Base-by-base conservation (phyloP, 2,797 vertebrate species). In the Sebastes umbrosus region DNA sequence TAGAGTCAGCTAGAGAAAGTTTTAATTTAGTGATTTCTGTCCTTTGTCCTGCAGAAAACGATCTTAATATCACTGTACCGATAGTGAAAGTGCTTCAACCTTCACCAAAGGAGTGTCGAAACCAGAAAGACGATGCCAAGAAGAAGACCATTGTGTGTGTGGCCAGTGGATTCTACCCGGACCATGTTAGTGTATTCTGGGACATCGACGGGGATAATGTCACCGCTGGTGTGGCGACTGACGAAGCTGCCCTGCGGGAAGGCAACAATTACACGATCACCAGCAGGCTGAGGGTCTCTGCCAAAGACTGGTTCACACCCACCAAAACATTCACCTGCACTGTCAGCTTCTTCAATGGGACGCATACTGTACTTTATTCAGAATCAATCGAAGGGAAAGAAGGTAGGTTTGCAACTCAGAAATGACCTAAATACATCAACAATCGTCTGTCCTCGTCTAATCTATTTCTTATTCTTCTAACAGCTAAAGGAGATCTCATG, bases 111-210 rank as follows among this genome's bases (percentile, higher is more conserved):
- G 93, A 95, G 79, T 93, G 93, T 69, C 8, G 1, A 3, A 65
- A 79, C 14, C 0, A 4, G 3, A 77, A 16, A 16, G 50, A 63
- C 16, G 1, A 18, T 0, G 0, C 2, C 1, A 82, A 3, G 55
- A 79, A 63, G 31, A 85, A 92, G 82, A 95, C 94, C 32, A 11
- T 96, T 3, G 82, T 95, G 10, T 95, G 95, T 68, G 39, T 91
- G 85, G 93, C 80, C 68, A 25, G 4, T 1, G 1, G 1, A 0
- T 95, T 95, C 86, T 96, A 95, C 86, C 95, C 95, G 1, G 94
- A 95, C 87, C 95, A 96, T 77, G 86, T 95, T 27, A 5, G 0
- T 0, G 78, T 94, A 11, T 16, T 0, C 65, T 96, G 95, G 95
- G 0, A 4, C 13, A 0, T 71, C 10, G 1, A 72, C 3, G 34